These are phyloP conservation scores for Anagyrus pseudococci DNA, from an alignment of 2,888 invertebrate genomes.

Conservation along the genomic window DNA sequence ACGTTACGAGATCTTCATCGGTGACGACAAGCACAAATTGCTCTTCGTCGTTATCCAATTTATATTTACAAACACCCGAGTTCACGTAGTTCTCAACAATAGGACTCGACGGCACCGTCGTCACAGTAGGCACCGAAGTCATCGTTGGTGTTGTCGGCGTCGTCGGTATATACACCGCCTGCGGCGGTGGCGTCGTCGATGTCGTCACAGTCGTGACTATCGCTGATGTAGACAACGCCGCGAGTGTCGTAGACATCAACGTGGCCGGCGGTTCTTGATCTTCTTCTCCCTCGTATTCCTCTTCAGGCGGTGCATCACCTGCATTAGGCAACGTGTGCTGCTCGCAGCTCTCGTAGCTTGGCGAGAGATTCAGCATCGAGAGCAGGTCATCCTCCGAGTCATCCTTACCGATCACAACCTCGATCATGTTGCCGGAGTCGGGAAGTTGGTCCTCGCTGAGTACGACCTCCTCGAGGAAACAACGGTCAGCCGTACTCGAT, in stretches of 20 bases:
- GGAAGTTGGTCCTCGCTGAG: conserved; percentile 39
- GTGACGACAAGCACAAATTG: conserved; percentile 37
- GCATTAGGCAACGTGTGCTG: conserved; percentile 65
- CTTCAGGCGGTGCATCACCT: conserved; percentile 60
- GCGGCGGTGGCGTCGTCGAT: not conserved
- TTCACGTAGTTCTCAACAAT: conserved; percentile 24
- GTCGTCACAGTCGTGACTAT: not conserved
- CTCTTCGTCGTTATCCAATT: conserved; percentile 29
- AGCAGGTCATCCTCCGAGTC: conserved; percentile 38
- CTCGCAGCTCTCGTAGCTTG: conserved; percentile 34
- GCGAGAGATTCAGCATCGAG: conserved; percentile 36
- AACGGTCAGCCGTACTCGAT: not conserved
- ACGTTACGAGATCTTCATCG: conserved; percentile 39
- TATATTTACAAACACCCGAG: conserved; percentile 37
- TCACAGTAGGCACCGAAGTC: not conserved
- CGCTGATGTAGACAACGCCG: not conserved
- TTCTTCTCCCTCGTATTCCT: conserved; percentile 40
- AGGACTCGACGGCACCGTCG: not conserved
- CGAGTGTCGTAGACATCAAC: not conserved
- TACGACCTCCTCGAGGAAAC: conserved; percentile 28
- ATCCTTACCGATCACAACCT: conserved; percentile 37
- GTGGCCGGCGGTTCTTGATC: not conserved
- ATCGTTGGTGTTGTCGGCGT: conserved; percentile 1
- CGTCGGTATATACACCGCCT: not conserved
- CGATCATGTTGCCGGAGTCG: conserved; percentile 38